Percentiles rank a stretch among this genome's conserved stretches.
phyloP scores from a whole-genome alignment of 2,888 invertebrate genomes.

The Aquatica leii region DNA sequence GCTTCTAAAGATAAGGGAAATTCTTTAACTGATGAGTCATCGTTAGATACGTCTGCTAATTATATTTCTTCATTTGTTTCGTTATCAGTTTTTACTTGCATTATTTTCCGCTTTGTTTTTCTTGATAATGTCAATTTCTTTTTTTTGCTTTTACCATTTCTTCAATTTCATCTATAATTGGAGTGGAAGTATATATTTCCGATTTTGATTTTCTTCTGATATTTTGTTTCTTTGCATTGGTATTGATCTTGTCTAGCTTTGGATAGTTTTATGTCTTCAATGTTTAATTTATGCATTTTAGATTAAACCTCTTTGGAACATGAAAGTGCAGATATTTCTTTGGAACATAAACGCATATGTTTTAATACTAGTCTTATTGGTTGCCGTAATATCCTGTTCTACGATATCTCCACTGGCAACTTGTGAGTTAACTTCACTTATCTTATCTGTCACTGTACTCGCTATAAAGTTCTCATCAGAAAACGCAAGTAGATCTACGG shows the following conservation, averaged over 20 bases:
- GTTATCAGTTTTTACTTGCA: not conserved
- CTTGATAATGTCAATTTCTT: not conserved
- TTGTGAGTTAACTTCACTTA: too few relatives aligned
- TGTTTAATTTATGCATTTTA: not conserved
- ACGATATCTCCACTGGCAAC: not conserved
- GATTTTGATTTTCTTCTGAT: too few relatives aligned
- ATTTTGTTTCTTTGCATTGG: not conserved
- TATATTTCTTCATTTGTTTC: not conserved
- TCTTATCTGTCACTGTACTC: too few relatives aligned
- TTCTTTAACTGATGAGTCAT: conserved; percentile 2
- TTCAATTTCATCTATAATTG: not conserved
- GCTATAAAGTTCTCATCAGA: too few relatives aligned
- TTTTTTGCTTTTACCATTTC: not conserved
- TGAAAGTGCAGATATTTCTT: not conserved
- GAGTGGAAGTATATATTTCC: not conserved
- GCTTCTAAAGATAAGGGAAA: not conserved
- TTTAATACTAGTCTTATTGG: too few relatives aligned
- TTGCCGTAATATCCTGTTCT: not conserved
- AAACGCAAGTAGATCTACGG: too few relatives aligned
- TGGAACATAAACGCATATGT: not conserved
- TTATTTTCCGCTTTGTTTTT: not conserved
- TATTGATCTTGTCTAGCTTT: too few relatives aligned
- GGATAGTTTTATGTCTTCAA: not conserved
- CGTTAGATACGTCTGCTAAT: not conserved
- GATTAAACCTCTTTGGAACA: not conserved